phyloP scores from a whole-genome alignment of 2,113 vertebrate genomes.

The Telmatochromis brichardi region DNA sequence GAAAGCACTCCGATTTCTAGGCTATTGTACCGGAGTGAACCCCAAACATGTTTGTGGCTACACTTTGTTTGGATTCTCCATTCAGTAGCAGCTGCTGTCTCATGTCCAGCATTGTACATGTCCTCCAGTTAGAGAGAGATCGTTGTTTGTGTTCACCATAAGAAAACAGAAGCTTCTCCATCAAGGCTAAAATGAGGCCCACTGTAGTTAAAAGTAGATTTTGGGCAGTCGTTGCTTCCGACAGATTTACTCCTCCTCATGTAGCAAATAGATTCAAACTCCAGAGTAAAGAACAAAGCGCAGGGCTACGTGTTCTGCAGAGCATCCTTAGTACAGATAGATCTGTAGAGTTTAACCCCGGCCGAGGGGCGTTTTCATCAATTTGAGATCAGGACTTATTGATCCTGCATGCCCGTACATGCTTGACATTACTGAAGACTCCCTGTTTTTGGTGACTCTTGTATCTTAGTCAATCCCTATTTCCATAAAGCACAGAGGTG shows the following conservation, averaged over 20 bases:
- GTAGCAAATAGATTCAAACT: neutral
- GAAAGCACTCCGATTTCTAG: neutral
- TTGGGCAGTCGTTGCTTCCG: neutral
- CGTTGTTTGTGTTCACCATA: neutral
- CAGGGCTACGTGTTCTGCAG: slow-evolving; percentile 32
- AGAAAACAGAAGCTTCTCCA: neutral
- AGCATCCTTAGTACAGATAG: slow-evolving; percentile 46
- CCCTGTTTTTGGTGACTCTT: slow-evolving; percentile 26
- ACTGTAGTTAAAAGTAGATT: neutral
- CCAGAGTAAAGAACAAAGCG: neutral
- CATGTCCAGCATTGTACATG: neutral
- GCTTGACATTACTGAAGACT: slow-evolving; percentile 54
- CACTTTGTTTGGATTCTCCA: neutral
- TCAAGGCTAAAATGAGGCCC: neutral
- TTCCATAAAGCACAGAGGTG: slow-evolving; percentile 27
- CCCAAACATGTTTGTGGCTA: neutral
- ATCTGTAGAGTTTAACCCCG: slow-evolving; percentile 62
- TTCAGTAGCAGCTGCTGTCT: neutral
- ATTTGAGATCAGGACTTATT: slow-evolving; percentile 68
- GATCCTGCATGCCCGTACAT: slow-evolving; percentile 48
- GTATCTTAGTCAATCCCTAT: slow-evolving; percentile 26
- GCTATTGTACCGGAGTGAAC: neutral
- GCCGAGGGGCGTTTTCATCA: slow-evolving; percentile 61
- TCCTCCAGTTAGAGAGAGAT: neutral
- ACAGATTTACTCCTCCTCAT: neutral